phyloP scores from a whole-genome alignment of 2,888 invertebrate genomes.

The Hartigia nigra region DNA sequence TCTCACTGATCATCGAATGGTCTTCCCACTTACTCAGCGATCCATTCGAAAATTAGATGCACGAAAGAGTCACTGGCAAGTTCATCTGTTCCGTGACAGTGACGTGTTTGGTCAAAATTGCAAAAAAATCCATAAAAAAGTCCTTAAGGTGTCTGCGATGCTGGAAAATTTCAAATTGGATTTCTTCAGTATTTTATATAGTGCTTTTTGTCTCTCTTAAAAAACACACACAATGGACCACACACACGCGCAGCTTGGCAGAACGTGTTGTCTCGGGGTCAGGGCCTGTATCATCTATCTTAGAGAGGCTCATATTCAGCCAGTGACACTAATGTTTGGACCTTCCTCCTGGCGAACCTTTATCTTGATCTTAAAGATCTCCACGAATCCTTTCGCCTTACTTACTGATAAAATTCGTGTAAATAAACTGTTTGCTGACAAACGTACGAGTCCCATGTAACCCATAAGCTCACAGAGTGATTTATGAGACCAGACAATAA shows the following conservation, averaged over 20 bases:
- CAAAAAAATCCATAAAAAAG: slow-evolving; percentile 38
- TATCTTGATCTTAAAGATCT: slow-evolving; percentile 26
- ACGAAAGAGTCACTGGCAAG: neutral
- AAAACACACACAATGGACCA: slow-evolving; percentile 50
- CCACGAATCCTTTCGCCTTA: neutral
- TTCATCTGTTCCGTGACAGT: too few species aligned
- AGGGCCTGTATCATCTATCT: slow-evolving; percentile 56
- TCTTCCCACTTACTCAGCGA: neutral
- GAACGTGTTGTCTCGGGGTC: slow-evolving; percentile 29
- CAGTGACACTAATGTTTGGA: slow-evolving; percentile 55
- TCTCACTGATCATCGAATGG: neutral
- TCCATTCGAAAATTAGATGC: neutral
- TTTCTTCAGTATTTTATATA: slow-evolving; percentile 12
- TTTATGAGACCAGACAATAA: neutral
- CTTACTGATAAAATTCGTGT: slow-evolving; percentile 4
- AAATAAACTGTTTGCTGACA: slow-evolving; percentile 25
- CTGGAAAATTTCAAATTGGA: slow-evolving; percentile 13
- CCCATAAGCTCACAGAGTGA: neutral
- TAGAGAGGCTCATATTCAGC: slow-evolving; percentile 53
- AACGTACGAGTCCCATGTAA: slow-evolving; percentile 9
- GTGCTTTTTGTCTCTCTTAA: slow-evolving; percentile 22
- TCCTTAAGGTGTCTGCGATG: slow-evolving; percentile 25
- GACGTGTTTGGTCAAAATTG: neutral
- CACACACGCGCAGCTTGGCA: slow-evolving; percentile 44
- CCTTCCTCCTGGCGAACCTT: slow-evolving; percentile 35